These are phyloP conservation scores for Aproaerema taeniolella DNA, from an alignment of 2,888 invertebrate genomes.

Conservation along the genomic window DNA sequence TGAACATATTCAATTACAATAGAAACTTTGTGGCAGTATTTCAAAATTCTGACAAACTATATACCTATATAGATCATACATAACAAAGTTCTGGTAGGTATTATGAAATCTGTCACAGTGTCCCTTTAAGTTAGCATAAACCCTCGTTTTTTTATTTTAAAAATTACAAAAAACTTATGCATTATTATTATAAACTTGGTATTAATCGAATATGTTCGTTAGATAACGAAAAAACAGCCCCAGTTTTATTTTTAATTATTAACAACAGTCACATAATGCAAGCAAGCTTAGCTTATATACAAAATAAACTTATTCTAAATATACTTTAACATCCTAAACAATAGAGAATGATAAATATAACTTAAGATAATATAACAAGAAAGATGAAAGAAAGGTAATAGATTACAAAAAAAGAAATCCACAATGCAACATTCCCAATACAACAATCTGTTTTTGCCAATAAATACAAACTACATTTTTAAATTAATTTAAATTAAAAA, in stretches of 20 bases:
- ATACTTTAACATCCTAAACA: slow-evolving; percentile 26
- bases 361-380: slow-evolving; percentile 34
- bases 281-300: slow-evolving; percentile 73
- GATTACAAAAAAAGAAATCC: slow-evolving; percentile 18
- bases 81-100: no score
- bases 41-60: no score
- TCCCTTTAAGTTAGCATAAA: no score
- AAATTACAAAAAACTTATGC: no score
- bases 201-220: slow-evolving; percentile 1
- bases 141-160: no score
- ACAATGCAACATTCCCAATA: slow-evolving; percentile 15
- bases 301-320: slow-evolving; percentile 45
- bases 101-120: no score
- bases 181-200: no score
- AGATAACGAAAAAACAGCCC: not conserved
- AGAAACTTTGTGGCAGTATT: no score
- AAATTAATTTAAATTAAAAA: not conserved
- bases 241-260: slow-evolving; percentile 36
- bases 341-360: slow-evolving; percentile 18
- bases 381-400: slow-evolving; percentile 32
- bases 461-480: slow-evolving; percentile 47
- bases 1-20: not conserved
- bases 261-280: slow-evolving; percentile 75
- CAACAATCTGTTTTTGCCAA: slow-evolving; percentile 68
- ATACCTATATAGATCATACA: no score